Base-by-base conservation (phyloP, 2,797 vertebrate species). In the Tamandua tetradactyla region DNA sequence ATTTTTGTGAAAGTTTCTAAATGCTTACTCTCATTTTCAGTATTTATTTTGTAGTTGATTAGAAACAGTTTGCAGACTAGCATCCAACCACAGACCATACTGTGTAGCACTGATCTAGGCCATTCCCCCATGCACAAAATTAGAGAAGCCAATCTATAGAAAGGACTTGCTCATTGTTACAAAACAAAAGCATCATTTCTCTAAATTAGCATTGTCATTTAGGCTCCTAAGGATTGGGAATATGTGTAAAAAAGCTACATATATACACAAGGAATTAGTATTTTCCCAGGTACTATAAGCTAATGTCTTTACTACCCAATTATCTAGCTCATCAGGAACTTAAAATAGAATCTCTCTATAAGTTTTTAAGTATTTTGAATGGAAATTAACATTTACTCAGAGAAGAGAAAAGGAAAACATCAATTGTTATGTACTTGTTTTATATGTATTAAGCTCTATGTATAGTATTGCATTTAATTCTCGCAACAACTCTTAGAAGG, bases 321-420 rank as follows among this genome's bases (percentile, higher is more conserved):
- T 27, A 61, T 61, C 27, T n/a, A n/a, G n/a, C n/a, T 27, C 25
- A 27, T 61, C 9, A 30, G 59, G 49, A 75, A 40, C 40, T 20
- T 75, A 7, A 69, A 59, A 40, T 32, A 13, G 27, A 47, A 22
- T n/a, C 11, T 61, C 18, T 52, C 2, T 3, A 69, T 32, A 7
- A 62, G 17, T 52, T 72, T 89, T 91, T 62, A 69, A 61, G 27
- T 87, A n/a, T 92, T 87, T 75, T 66, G 35, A 66, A n/a, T 87
- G 40, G 20, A 90, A 90, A 61, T 52, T 82, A 71, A 86, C 82
- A 32, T 72, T 91, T 47, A 40, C 12, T 94, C 30, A 62, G 68
- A 17, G 25, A 66, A 78, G 35, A 87, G 20, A 12, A 82, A 93
- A 75, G 22, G 78, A 89, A 69, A 78, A 37, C 49, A 64, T 5